These are phyloP conservation scores for Dicranocentrus wangi DNA, from an alignment of 2,888 invertebrate genomes.

Conservation along the genomic window DNA sequence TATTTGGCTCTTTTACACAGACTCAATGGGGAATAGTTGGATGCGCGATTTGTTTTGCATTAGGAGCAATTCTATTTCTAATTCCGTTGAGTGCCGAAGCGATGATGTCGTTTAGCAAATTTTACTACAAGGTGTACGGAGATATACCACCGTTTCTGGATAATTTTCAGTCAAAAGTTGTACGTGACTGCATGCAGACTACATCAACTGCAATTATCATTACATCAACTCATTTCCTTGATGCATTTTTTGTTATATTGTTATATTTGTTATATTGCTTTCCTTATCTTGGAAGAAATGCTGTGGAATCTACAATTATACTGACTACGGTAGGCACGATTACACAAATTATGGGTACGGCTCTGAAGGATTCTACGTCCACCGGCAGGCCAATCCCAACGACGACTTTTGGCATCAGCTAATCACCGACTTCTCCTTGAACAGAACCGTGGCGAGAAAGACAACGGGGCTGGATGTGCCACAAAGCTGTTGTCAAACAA, in stretches of 20 bases:
- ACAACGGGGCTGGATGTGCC: slow-evolving; percentile 51
- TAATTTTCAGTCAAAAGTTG: slow-evolving; percentile 36
- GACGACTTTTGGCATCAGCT: slow-evolving; percentile 57
- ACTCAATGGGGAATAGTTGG: slow-evolving; percentile 33
- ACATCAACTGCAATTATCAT: background rate
- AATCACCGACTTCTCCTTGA: slow-evolving; percentile 18
- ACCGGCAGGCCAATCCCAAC: slow-evolving; percentile 34
- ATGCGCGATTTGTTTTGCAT: slow-evolving; percentile 22
- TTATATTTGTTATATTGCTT: background rate
- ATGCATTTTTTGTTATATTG: background rate
- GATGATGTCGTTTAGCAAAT: slow-evolving; percentile 49
- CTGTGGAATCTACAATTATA: slow-evolving; percentile 49
- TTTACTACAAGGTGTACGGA: slow-evolving; percentile 30
- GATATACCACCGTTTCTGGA: slow-evolving; percentile 48
- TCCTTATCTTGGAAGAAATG: slow-evolving; percentile 31
- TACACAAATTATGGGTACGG: slow-evolving; percentile 33
- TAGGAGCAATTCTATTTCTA: slow-evolving; percentile 38
- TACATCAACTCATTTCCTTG: background rate
- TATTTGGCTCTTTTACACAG: background rate
- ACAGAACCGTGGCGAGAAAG: slow-evolving; percentile 32
- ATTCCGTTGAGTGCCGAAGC: slow-evolving; percentile 33
- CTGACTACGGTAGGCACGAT: slow-evolving; percentile 37
- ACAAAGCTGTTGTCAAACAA: slow-evolving; percentile 35
- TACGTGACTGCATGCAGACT: no score
- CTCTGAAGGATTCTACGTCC: slow-evolving; percentile 31